phyloP scores from a whole-genome alignment of 1,140 invertebrate species.

The Agrilus planipennis region DNA sequence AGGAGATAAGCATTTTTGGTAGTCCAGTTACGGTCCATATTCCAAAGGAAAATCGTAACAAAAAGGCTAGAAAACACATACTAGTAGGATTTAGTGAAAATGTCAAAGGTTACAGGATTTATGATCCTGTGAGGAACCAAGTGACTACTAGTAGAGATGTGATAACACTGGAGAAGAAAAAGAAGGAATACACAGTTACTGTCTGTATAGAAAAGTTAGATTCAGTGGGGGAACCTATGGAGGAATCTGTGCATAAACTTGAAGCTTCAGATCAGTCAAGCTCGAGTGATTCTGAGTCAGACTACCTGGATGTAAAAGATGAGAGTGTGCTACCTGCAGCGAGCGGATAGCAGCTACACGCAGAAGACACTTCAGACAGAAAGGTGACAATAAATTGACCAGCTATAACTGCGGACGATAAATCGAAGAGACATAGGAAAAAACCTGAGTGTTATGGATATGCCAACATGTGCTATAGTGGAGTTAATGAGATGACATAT shows the following conservation, averaged over 20 bases:
- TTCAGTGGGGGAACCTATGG: slow-evolving; percentile 1
- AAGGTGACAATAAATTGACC: background rate
- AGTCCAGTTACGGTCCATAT: slow-evolving; percentile 16
- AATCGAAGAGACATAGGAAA: background rate
- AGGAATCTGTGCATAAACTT: background rate
- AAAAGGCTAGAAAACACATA: slow-evolving; percentile 11
- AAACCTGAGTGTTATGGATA: background rate
- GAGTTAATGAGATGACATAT: background rate
- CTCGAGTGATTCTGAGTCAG: background rate
- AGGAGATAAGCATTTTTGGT: slow-evolving; percentile 18
- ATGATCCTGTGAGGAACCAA: slow-evolving; percentile 13
- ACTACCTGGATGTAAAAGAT: background rate
- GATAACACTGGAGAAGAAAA: slow-evolving; percentile 20
- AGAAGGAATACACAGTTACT: background rate
- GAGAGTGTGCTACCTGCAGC: background rate
- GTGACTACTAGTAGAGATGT: slow-evolving; percentile 24
- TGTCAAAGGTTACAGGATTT: slow-evolving; percentile 27
- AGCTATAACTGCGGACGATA: background rate
- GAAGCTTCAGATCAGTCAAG: background rate
- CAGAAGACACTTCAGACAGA: background rate
- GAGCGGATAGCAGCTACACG: background rate
- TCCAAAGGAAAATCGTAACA: slow-evolving; percentile 11
- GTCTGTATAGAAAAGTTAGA: slow-evolving; percentile 1
- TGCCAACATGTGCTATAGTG: background rate
- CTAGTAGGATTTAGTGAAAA: slow-evolving; percentile 17